phyloP scores from a whole-genome alignment of 2,113 vertebrate species.

The Crotophaga sulcirostris region DNA sequence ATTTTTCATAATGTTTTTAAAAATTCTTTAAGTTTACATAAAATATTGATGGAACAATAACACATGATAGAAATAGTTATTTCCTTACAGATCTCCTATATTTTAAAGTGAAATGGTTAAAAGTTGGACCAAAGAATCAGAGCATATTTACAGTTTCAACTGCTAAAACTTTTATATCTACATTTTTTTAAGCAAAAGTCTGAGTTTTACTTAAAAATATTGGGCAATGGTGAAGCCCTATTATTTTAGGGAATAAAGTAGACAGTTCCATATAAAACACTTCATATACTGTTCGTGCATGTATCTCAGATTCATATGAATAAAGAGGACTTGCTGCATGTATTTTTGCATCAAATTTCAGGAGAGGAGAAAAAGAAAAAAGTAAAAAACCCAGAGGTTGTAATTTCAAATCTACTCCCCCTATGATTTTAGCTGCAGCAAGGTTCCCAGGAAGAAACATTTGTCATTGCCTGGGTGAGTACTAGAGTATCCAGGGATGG shows the following conservation, averaged over 20 bases:
- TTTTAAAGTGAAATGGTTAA: neutral
- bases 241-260: neutral
- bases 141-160: neutral
- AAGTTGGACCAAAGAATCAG: neutral
- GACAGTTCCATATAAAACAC: accelerated
- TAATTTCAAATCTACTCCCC: neutral
- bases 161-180: neutral
- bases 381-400: neutral
- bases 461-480: neutral
- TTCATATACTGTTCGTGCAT: neutral
- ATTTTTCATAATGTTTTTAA: neutral
- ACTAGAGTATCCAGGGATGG: neutral
- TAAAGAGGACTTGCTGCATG: neutral
- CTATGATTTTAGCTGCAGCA: neutral
- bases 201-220: neutral
- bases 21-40: neutral
- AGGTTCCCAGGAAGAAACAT: neutral
- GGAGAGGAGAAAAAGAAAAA: neutral
- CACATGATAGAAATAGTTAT: neutral
- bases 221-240: accelerated
- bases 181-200: neutral
- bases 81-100: neutral
- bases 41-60: neutral
- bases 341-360: neutral
- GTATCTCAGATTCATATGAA: neutral